Evolutionary conservation across 2,113 vertebrate genomes (phyloP).

Genomic region (Chamaea fasciata): DNA sequence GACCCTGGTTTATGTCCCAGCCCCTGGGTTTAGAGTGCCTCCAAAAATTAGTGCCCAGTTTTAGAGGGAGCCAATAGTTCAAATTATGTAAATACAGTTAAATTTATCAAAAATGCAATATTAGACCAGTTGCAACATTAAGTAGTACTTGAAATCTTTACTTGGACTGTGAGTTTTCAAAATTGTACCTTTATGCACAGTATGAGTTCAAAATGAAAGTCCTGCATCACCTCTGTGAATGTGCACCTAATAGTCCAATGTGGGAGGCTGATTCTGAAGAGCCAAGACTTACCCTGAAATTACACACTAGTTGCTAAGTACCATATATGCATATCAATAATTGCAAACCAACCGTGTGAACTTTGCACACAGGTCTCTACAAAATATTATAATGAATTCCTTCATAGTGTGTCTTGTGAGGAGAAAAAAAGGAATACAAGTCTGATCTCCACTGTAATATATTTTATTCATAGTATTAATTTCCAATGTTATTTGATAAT

Average conservation of each 20-base stretch:
- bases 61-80: background rate
- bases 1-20: background rate
- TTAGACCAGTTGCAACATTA: background rate
- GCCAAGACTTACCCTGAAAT: background rate
- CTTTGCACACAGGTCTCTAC: background rate
- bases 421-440: background rate
- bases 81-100: background rate
- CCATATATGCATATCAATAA: background rate
- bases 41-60: background rate
- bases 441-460: background rate
- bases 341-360: background rate
- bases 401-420: background rate
- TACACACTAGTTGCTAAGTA: background rate
- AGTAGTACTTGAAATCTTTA: background rate
- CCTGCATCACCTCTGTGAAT: background rate
- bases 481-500: background rate
- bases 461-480: slow-evolving; percentile 8
- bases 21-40: background rate
- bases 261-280: background rate
- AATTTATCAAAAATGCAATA: background rate
- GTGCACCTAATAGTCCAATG: background rate
- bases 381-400: background rate
- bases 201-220: background rate
- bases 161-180: background rate
- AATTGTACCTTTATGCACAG: background rate